Evolutionary conservation across 2,113 vertebrate species (phyloP).

Genomic region (Psammodynastes pulverulentus): DNA sequence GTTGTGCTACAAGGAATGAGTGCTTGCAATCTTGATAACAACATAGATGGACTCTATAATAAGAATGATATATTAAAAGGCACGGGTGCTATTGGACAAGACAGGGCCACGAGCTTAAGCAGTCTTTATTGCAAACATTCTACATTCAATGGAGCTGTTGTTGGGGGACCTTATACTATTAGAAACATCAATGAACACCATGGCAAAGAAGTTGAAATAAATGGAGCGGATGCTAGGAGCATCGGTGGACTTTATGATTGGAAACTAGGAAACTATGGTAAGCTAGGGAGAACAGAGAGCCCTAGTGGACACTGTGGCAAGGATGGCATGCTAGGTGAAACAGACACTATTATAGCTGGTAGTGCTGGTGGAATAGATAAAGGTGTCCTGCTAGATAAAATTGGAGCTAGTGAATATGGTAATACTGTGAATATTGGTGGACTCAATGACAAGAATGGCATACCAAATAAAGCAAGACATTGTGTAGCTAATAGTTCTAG

Average conservation of each 20-base stretch:
- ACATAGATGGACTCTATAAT: not conserved
- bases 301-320: not conserved
- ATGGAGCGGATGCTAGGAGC: not conserved
- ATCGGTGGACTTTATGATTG: accelerated
- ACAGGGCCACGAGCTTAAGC: not conserved
- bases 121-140: not conserved
- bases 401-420: not conserved
- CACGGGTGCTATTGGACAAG: not conserved
- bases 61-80: not conserved
- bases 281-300: not conserved
- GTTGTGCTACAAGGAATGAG: not conserved
- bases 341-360: not conserved
- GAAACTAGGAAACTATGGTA: not conserved
- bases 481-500: not conserved
- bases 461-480: not conserved
- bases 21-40: not conserved
- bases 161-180: not conserved
- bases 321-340: not conserved
- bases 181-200: not conserved
- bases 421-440: not conserved
- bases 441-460: not conserved
- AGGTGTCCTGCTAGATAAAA: not conserved
- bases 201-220: not conserved
- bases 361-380: not conserved
- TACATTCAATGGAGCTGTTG: accelerated